Percentiles rank a stretch among this genome's conserved stretches.
These are phyloP conservation scores for Planiliza haematocheilus DNA, from an alignment of 2,113 vertebrate genomes.

Conservation along the genomic window DNA sequence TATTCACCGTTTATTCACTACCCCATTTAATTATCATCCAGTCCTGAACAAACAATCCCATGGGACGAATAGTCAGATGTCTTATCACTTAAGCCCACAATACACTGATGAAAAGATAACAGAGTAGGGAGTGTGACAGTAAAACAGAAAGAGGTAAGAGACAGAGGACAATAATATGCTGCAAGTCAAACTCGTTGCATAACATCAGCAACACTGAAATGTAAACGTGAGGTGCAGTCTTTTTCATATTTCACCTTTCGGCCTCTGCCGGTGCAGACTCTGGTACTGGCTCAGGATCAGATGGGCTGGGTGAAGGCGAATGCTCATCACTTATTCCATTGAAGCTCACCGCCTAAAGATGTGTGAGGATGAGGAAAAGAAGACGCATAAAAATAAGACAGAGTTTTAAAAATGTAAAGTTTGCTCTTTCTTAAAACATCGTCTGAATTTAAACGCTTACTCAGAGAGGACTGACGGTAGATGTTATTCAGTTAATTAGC, in stretches of 20 bases:
- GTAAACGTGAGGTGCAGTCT: not conserved
- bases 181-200: not conserved
- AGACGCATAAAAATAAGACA: not conserved
- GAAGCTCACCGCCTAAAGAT: constrained; percentile 60
- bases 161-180: not conserved
- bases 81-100: not conserved
- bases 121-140: constrained; percentile 20
- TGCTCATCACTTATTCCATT: constrained; percentile 53
- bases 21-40: no score
- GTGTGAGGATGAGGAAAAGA: constrained; percentile 3
- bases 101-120: not conserved
- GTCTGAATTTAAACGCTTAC: constrained; percentile 10
- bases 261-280: constrained; percentile 49
- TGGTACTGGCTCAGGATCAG: constrained; percentile 46
- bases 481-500: constrained; percentile 58
- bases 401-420: not conserved
- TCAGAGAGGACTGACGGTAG: constrained; percentile 19
- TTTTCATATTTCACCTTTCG: constrained; percentile 53
- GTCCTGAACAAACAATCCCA: not conserved
- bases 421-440: not conserved
- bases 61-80: not conserved
- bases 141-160: no score
- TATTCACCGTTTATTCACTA: no score
- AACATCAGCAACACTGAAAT: not conserved
- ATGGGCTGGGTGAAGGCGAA: constrained; percentile 57